A percentile compares a stretch with the other conserved stretches of the same genome.
These are phyloP conservation scores for Epirrhoe alternata DNA, from an alignment of 2,888 invertebrate genomes.

Conservation along the genomic window DNA sequence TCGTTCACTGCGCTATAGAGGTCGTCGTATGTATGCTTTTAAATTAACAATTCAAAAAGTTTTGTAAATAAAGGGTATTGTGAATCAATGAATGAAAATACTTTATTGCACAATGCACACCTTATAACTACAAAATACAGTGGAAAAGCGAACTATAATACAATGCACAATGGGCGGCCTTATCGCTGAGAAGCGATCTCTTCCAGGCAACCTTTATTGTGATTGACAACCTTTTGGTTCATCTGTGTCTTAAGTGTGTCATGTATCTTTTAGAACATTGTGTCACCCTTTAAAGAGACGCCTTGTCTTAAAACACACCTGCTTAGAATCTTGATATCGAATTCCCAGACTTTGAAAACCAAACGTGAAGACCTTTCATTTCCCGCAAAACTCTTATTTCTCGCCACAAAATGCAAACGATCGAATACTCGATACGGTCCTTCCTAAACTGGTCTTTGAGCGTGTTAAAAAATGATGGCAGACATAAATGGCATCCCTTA, in stretches of 20 bases:
- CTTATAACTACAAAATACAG: too few species aligned
- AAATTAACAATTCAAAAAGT: too few species aligned
- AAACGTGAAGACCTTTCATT: conserved; percentile 60
- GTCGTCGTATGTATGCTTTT: too few species aligned
- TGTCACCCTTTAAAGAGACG: conserved; percentile 63
- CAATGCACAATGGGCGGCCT: too few species aligned
- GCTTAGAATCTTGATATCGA: conserved; percentile 80
- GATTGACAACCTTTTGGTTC: background rate
- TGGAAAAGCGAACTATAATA: too few species aligned
- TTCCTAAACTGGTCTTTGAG: conserved; percentile 50
- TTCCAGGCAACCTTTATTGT: too few species aligned
- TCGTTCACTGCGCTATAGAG: too few species aligned
- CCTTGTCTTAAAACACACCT: conserved; percentile 79
- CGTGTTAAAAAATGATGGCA: conserved; percentile 60
- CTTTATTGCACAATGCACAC: too few species aligned
- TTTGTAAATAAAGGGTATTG: too few species aligned
- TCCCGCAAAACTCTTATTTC: conserved; percentile 56
- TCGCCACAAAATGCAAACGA: conserved; percentile 41
- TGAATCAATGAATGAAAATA: too few species aligned
- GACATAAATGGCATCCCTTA: conserved; percentile 53
- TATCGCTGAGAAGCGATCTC: too few species aligned
- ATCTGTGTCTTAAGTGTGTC: background rate
- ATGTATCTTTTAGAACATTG: conserved; percentile 42
- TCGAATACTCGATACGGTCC: conserved; percentile 53
- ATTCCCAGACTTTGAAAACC: conserved; percentile 71